Percentiles rank a stretch among this genome's conserved stretches.
These are phyloP conservation scores for Menura novaehollandiae DNA, from an alignment of 2,113 vertebrate genomes.

Conservation along the genomic window DNA sequence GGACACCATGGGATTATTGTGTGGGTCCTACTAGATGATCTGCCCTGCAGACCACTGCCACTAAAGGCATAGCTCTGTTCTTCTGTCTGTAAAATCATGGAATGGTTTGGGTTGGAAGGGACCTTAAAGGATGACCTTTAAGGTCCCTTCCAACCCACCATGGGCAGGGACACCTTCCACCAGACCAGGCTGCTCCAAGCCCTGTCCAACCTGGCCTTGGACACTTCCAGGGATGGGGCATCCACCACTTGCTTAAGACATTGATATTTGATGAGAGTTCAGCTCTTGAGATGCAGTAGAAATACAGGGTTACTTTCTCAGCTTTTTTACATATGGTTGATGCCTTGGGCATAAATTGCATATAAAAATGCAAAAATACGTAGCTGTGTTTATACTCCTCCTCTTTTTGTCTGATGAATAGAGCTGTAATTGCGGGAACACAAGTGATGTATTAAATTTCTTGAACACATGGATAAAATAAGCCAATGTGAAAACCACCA, in stretches of 20 bases:
- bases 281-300: not conserved
- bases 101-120: not conserved
- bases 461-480: constrained; percentile 61
- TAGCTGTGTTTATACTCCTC: not conserved
- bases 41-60: not conserved
- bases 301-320: not conserved
- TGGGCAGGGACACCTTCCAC: not conserved
- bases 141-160: not conserved
- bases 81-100: not conserved
- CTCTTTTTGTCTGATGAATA: not conserved
- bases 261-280: not conserved
- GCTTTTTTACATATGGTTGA: not conserved
- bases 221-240: not conserved
- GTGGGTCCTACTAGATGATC: not conserved
- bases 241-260: not conserved
- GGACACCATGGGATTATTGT: not conserved
- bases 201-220: not conserved
- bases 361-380: not conserved
- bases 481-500: constrained; percentile 58
- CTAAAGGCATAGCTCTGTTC: not conserved
- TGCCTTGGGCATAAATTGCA: not conserved
- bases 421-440: not conserved
- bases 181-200: not conserved
- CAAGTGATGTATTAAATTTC: constrained; percentile 35
- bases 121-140: no score